These are phyloP conservation scores for Eulemur coronatus DNA, from an alignment of 2,797 vertebrate species.

Conservation along the genomic window DNA sequence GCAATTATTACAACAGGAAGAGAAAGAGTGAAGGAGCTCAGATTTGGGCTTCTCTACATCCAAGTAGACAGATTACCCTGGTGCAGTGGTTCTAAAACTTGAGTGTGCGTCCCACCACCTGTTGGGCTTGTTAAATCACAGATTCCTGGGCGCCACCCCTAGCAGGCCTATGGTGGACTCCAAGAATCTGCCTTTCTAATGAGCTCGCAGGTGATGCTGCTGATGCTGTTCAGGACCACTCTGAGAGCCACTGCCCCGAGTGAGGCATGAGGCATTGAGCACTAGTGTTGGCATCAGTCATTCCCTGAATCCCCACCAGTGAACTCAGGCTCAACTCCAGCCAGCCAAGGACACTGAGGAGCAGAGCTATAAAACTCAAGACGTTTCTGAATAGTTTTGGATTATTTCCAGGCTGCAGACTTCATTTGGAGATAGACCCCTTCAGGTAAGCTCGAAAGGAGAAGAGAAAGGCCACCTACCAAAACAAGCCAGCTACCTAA, in stretches of 20 bases:
- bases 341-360: not conserved
- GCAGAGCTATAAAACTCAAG: not conserved
- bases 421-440: not conserved
- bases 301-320: not conserved
- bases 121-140: not conserved
- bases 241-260: not conserved
- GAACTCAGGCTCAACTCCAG: not conserved
- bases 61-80: not conserved
- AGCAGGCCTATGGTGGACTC: not conserved
- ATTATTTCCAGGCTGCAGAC: conserved; percentile 11
- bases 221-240: not conserved
- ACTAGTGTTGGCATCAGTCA: not conserved
- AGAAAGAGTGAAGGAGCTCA: not conserved
- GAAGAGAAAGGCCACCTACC: not conserved
- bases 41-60: not conserved
- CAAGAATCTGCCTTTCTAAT: not conserved
- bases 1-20: not conserved
- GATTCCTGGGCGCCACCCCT: not conserved
- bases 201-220: not conserved
- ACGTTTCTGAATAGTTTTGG: not conserved
- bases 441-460: not conserved
- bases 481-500: not conserved
- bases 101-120: not conserved
- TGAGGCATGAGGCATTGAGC: not conserved
- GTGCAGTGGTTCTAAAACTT: not conserved